Conservation (phyloP, 2,888 invertebrate species). For the Eilema depressum region DNA sequence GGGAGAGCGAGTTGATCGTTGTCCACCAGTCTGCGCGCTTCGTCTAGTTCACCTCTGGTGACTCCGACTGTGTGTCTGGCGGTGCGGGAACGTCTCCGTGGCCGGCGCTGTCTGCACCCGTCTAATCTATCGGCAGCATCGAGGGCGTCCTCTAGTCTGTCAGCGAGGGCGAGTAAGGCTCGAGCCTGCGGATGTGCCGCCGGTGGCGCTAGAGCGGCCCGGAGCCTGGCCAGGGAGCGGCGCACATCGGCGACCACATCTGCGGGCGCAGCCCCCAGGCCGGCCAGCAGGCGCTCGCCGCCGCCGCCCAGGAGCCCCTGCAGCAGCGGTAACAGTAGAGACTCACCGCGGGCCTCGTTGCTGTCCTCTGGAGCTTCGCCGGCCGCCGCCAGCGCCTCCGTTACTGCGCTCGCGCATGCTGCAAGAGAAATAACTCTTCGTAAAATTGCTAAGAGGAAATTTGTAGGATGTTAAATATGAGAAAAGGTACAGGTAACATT, state of each 20-base stretch:
- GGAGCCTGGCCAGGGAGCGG: conserved; percentile 91
- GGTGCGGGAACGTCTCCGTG: conserved; percentile 88
- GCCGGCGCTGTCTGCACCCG: conserved; percentile 70
- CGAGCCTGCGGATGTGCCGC: conserved; percentile 83
- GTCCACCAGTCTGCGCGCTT: conserved; percentile 92
- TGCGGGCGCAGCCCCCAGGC: conserved; percentile 85
- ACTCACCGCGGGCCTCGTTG: conserved; percentile 90
- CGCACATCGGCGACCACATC: conserved; percentile 92
- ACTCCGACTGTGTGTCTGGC: conserved; percentile 94
- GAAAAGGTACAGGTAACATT: not conserved
- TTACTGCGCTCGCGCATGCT: conserved; percentile 82
- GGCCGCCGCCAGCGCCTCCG: conserved; percentile 78
- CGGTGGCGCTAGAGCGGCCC: conserved; percentile 89
- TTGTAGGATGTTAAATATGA: not conserved
- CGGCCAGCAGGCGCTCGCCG: conserved; percentile 75
- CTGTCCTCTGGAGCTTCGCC: conserved; percentile 62
- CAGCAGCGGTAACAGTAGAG: conserved; percentile 89
- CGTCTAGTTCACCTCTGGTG: conserved; percentile 92
- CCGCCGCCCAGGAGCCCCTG: conserved; percentile 89
- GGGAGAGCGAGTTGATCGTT: conserved; percentile 65
- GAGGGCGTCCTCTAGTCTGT: conserved; percentile 89
- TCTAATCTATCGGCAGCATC: conserved; percentile 75
- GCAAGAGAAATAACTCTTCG: conserved; percentile 32
- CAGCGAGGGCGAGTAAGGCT: conserved; percentile 90
- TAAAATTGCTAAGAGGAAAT: not conserved